A percentile compares a stretch with the other conserved stretches of the same genome.
phyloP scores from a whole-genome alignment of 2,888 invertebrate genomes.

The Amphipyra tragopoginis region DNA sequence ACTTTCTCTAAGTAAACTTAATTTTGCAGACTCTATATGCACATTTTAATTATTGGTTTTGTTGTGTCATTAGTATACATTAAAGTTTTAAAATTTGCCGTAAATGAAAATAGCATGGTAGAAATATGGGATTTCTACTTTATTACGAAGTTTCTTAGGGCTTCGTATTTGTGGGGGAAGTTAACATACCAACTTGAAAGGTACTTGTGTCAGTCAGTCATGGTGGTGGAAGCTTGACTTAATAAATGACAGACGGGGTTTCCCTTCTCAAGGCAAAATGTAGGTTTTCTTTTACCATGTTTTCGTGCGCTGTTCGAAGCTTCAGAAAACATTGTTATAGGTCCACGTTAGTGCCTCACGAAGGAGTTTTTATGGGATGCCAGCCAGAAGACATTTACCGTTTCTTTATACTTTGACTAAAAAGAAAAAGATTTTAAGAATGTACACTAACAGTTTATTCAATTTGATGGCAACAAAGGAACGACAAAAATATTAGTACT shows the following conservation, averaged over 20 bases:
- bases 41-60: conserved; percentile 11
- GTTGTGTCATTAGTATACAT: too few species aligned
- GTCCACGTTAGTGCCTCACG: neutral
- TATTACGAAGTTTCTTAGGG: neutral
- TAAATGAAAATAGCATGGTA: neutral
- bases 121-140: neutral
- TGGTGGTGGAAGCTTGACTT: conserved; percentile 15
- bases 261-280: conserved; percentile 23
- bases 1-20: conserved; percentile 23
- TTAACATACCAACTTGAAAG: neutral
- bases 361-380: neutral
- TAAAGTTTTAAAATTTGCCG: too few species aligned
- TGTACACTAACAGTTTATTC: conserved; percentile 31
- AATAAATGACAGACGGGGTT: conserved; percentile 20
- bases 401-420: neutral
- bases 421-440: conserved; percentile 1
- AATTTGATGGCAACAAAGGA: conserved; percentile 44
- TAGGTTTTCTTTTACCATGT: conserved; percentile 3
- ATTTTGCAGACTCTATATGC: conserved; percentile 7
- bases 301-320: neutral
- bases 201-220: conserved; percentile 16
- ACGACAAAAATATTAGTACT: conserved; percentile 60
- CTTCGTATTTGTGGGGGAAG: neutral
- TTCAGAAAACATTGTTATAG: neutral
- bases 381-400: neutral